Base-by-base conservation (phyloP, 2,888 invertebrate genomes). In the Agelastica alni region DNA sequence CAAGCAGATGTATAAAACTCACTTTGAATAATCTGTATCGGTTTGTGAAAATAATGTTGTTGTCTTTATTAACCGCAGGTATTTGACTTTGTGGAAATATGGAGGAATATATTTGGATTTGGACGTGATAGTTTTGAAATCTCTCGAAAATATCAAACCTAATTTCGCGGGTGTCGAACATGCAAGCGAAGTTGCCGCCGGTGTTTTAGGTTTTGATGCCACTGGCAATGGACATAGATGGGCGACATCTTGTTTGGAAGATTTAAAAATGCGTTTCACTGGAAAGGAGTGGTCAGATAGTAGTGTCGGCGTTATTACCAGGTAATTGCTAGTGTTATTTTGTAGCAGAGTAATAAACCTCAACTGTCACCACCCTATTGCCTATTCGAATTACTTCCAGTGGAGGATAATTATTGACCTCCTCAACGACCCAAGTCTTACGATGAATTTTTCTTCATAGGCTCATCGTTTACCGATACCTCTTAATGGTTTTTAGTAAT, bases 51-150 rank as follows among this genome's bases (percentile, higher is more conserved):
- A n/a, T n/a, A n/a, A n/a, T n/a, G n/a, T n/a, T n/a, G n/a, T n/a
- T n/a, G n/a, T n/a, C n/a, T n/a, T n/a, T n/a, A n/a, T n/a, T n/a
- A n/a, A n/a, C n/a, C n/a, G n/a, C n/a, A n/a, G n/a, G n/a, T n/a
- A n/a, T n/a, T n/a, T n/a, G n/a, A 84, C 86, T 0, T 74, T 91
- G 2, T 89, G 85, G 81, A 89, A 86, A 68, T 90, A 82, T 72
- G 88, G 89, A 7, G 91, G 91, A 0, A 84, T 88, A 43, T 91
- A 89, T 69, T 72, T 91, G 43, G 91, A 91, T 66, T 75, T 88
- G 60, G 91, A 91, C 71, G 83, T 89, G 1, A 79, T 91, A 9
- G 83, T 89, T 2, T 80, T 82, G 13, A 86, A 82, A 60, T 77
- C 81, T 5, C 69, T 89, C 31, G 79, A 81, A 13, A 69, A 76